phyloP scores from a whole-genome alignment of 2,113 vertebrate species.

The Calonectris borealis region DNA sequence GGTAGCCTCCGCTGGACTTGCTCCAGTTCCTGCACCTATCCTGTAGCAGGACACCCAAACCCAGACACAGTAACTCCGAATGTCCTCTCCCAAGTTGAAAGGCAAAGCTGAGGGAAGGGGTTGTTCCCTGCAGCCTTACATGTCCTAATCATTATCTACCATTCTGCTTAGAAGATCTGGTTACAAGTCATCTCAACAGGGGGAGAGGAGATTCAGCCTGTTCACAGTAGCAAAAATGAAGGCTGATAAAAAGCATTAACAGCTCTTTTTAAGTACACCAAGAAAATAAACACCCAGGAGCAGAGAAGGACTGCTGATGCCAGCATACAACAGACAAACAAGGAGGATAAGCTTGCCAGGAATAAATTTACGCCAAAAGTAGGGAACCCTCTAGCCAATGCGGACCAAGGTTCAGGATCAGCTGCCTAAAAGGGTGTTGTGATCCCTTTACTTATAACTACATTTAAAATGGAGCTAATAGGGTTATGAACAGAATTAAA shows the following conservation, averaged over 20 bases:
- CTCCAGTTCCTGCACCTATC: background rate
- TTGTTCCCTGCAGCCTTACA: background rate
- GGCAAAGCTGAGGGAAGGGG: background rate
- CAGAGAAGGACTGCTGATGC: constrained; percentile 13
- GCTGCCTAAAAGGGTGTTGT: background rate
- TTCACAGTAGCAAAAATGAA: background rate
- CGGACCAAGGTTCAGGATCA: background rate
- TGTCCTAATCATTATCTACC: background rate
- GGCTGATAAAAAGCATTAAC: background rate
- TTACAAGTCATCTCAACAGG: background rate
- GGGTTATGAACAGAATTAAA: background rate
- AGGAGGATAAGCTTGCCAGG: constrained; percentile 22
- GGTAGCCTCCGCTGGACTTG: background rate
- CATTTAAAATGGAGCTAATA: background rate
- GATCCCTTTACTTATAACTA: background rate
- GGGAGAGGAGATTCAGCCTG: background rate
- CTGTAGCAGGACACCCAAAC: background rate
- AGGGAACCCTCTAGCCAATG: background rate
- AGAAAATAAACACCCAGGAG: constrained; percentile 11
- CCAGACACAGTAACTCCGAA: background rate
- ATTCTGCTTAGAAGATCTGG: background rate
- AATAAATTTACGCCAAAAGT: background rate
- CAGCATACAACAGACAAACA: constrained; percentile 21
- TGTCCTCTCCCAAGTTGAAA: background rate
- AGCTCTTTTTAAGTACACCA: background rate